Evolutionary conservation across 2,113 vertebrate genomes (phyloP).

Genomic region (Lates calcarifer): DNA sequence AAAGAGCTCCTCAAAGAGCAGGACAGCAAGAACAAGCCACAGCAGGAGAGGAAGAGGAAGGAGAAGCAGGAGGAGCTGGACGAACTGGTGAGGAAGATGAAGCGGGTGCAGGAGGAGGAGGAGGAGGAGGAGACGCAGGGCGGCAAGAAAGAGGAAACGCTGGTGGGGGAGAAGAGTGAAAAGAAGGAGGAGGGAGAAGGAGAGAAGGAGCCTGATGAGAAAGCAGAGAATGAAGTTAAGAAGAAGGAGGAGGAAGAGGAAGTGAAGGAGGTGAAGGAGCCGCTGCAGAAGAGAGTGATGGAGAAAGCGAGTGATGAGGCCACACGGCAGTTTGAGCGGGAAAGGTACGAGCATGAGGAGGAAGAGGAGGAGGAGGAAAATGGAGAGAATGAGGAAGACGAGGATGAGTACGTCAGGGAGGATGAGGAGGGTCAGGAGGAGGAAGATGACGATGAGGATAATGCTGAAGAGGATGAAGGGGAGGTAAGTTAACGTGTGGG

Average conservation of each 20-base stretch:
- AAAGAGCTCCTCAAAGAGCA: slow-evolving; percentile 71
- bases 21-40: slow-evolving; percentile 65
- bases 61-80: slow-evolving; percentile 79
- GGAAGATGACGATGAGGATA: slow-evolving; percentile 66
- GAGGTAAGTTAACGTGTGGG: slow-evolving; percentile 61
- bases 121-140: slow-evolving; percentile 58
- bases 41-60: slow-evolving; percentile 73
- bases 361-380: slow-evolving; percentile 65
- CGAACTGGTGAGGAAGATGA: slow-evolving; percentile 75
- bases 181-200: slow-evolving; percentile 38
- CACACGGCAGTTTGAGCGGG: slow-evolving; percentile 84
- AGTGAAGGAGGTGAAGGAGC: slow-evolving; percentile 71
- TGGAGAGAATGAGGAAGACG: slow-evolving; percentile 71
- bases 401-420: slow-evolving; percentile 66
- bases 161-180: slow-evolving; percentile 3
- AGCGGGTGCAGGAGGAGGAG: slow-evolving; percentile 70
- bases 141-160: no score
- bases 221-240: slow-evolving; percentile 34
- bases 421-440: slow-evolving; percentile 70
- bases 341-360: slow-evolving; percentile 65
- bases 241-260: slow-evolving; percentile 5
- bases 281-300: slow-evolving; percentile 83
- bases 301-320: slow-evolving; percentile 88
- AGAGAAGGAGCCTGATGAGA: slow-evolving; percentile 24
- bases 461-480: slow-evolving; percentile 73